Percentiles rank a stretch among this genome's conserved stretches.
These are phyloP conservation scores for Vimba vimba DNA, from an alignment of 2,113 vertebrate species.

Conservation along the genomic window DNA sequence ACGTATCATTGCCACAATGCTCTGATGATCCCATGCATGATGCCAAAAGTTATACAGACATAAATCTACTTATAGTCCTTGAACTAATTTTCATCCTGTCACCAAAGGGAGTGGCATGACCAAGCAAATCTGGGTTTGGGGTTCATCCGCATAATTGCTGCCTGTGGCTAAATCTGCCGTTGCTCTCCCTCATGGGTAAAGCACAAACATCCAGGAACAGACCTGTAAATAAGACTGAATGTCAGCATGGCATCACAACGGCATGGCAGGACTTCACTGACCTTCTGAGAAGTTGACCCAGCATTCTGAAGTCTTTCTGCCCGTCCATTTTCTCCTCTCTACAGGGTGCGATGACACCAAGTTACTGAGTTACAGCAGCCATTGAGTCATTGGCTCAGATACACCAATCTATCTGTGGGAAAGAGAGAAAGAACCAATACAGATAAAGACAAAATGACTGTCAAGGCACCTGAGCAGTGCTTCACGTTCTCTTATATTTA, in stretches of 20 bases:
- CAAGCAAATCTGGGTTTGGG: background rate
- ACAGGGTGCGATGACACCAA: constrained; percentile 31
- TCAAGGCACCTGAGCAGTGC: constrained; percentile 31
- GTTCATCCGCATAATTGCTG: background rate
- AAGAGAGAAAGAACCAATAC: constrained; percentile 7
- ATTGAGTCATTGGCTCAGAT: constrained; percentile 44
- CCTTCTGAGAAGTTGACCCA: background rate
- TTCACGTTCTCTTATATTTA: constrained; percentile 40
- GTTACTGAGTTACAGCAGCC: constrained; percentile 40
- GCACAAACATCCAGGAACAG: background rate
- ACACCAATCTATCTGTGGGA: constrained; percentile 43
- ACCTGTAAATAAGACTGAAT: background rate
- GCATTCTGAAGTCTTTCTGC: background rate
- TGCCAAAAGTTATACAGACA: background rate
- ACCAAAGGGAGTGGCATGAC: background rate
- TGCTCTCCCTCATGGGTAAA: background rate
- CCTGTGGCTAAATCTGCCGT: background rate
- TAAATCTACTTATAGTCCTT: background rate
- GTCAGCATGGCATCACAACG: background rate
- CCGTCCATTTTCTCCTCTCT: constrained; percentile 14
- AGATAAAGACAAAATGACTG: constrained; percentile 54
- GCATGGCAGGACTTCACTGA: background rate
- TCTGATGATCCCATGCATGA: background rate
- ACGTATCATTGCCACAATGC: background rate
- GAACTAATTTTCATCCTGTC: background rate